A percentile compares a stretch with the other conserved stretches of the same genome.
phyloP scores from a whole-genome alignment of 2,888 invertebrate species.

The Dorcus hopei region DNA sequence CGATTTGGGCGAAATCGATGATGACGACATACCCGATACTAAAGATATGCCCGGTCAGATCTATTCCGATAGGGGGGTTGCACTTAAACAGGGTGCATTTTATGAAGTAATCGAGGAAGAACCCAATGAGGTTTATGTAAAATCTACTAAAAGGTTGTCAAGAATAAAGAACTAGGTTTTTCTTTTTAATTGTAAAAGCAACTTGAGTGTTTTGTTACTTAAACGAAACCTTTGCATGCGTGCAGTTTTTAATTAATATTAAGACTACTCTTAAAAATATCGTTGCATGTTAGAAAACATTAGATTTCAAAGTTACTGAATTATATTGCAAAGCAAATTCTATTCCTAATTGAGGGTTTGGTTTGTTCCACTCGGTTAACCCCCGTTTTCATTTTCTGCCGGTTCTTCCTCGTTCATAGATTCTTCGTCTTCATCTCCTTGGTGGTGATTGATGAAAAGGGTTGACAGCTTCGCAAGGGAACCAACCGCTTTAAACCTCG shows the following conservation, averaged over 20 bases:
- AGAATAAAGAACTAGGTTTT: not conserved
- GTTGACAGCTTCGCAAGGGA: constrained; percentile 58
- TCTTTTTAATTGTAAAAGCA: no score
- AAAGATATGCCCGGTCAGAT: constrained; percentile 13
- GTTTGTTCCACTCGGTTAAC: no score
- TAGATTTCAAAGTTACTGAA: no score
- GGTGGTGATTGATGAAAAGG: constrained; percentile 36
- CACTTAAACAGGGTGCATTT: constrained; percentile 14
- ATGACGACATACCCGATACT: constrained; percentile 12
- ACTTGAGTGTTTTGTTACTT: no score
- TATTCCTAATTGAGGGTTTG: no score
- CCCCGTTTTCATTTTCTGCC: constrained; percentile 1
- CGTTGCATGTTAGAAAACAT: no score
- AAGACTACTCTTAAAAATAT: no score
- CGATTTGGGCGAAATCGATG: constrained; percentile 5
- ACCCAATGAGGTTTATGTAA: not conserved
- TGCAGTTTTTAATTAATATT: no score
- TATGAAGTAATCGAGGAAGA: constrained; percentile 17
- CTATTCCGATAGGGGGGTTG: constrained; percentile 12
- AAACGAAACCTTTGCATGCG: no score
- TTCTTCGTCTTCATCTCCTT: constrained; percentile 6
- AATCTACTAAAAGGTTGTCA: constrained; percentile 10
- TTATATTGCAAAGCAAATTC: no score
- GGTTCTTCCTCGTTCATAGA: not conserved
- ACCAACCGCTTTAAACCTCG: constrained; percentile 66